These are phyloP conservation scores for Bubalus kerabau DNA, from an alignment of 2,113 vertebrate species.

Conservation along the genomic window DNA sequence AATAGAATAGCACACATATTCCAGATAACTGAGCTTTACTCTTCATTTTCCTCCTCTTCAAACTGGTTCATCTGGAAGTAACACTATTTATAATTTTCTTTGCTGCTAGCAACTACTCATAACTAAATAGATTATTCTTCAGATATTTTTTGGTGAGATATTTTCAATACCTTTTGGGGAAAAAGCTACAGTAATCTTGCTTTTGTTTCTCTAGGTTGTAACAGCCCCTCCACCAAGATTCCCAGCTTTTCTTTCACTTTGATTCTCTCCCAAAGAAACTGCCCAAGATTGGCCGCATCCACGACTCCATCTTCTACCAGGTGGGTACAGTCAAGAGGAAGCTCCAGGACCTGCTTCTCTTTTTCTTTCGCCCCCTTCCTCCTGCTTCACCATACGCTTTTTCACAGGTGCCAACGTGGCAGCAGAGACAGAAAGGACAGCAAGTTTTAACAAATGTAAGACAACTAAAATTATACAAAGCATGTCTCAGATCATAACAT, in stretches of 20 bases:
- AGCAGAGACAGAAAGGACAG: background rate
- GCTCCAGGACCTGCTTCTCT: background rate
- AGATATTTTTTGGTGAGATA: background rate
- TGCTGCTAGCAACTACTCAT: background rate
- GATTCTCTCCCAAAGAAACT: background rate
- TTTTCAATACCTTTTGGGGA: background rate
- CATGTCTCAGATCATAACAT: fast-evolving
- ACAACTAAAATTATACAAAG: background rate
- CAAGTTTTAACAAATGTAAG: fast-evolving
- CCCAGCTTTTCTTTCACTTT: background rate
- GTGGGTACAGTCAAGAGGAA: background rate
- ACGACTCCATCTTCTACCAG: fast-evolving
- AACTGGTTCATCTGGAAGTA: background rate
- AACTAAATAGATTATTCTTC: background rate
- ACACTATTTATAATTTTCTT: background rate
- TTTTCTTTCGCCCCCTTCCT: background rate
- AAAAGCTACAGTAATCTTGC: background rate
- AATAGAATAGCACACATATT: no score
- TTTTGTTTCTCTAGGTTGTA: background rate
- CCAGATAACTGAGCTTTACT: background rate
- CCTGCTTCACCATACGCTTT: no score
- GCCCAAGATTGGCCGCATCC: background rate
- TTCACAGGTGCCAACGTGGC: background rate
- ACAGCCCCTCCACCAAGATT: background rate
- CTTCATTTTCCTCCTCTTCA: background rate